A percentile compares a stretch with the other conserved stretches of the same genome.
Conservation (phyloP, 1,140 invertebrate genomes). For the Habropoda laboriosa region DNA sequence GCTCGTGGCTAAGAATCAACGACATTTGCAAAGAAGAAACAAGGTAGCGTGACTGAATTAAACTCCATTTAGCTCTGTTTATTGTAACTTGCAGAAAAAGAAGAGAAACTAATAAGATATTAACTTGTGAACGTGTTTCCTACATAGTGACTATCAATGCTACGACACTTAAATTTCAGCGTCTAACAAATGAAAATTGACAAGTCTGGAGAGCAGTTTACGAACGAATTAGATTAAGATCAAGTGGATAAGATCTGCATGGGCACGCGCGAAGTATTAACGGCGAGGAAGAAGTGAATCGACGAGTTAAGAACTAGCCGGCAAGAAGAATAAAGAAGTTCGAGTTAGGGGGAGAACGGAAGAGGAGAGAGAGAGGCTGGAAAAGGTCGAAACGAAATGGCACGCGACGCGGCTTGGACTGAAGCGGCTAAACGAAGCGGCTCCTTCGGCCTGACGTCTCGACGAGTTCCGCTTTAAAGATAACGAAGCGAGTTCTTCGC, state of each 20-base stretch:
- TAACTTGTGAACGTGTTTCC: too few relatives aligned
- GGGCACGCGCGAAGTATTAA: constrained; percentile 19
- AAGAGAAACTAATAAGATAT: too few relatives aligned
- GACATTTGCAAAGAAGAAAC: constrained; percentile 3
- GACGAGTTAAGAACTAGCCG: neutral
- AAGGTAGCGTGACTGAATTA: too few relatives aligned
- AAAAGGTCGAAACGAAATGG: constrained; percentile 55
- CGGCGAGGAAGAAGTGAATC: neutral
- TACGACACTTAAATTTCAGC: too few relatives aligned
- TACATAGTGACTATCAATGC: too few relatives aligned
- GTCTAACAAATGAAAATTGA: constrained; percentile 5
- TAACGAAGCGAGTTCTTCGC: constrained; percentile 73
- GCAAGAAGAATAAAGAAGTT: neutral
- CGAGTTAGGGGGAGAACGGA: neutral
- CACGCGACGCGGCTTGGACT: constrained; percentile 4
- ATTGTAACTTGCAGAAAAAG: neutral
- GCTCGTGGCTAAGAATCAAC: constrained; percentile 24
- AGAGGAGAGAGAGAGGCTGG: neutral
- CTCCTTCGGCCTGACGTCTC: constrained; percentile 24
- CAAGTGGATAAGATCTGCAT: neutral
- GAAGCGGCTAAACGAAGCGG: constrained; percentile 29
- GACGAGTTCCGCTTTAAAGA: constrained; percentile 69
- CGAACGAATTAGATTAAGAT: too few relatives aligned
- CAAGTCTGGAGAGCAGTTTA: too few relatives aligned
- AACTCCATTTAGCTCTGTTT: too few relatives aligned